Conservation (phyloP, 2,888 invertebrate species). For the Trisateles emortualis region DNA sequence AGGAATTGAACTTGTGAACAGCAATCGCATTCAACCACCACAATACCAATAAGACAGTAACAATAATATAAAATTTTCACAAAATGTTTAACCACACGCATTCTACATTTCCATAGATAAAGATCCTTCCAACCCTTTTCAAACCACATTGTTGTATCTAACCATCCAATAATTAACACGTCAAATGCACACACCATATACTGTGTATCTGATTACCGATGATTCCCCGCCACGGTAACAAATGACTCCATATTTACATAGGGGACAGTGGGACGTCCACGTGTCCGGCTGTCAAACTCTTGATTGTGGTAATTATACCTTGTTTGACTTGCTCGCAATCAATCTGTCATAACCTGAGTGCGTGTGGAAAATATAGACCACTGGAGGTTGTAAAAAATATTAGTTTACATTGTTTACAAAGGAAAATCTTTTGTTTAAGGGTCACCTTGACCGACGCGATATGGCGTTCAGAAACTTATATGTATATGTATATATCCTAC, state of each 20-base stretch:
- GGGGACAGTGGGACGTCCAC: conserved; percentile 39
- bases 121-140: neutral
- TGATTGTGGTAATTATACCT: conserved; percentile 59
- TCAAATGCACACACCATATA: conserved; percentile 31
- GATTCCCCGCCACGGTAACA: conserved; percentile 27
- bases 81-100: too few relatives aligned
- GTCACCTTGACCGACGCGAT: too few relatives aligned
- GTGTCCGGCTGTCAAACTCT: conserved; percentile 50
- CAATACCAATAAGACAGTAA: too few relatives aligned
- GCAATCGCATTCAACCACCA: too few relatives aligned
- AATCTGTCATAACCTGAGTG: conserved; percentile 8
- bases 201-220: conserved; percentile 36
- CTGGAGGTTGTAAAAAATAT: too few relatives aligned
- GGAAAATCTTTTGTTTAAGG: too few relatives aligned
- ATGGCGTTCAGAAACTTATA: too few relatives aligned
- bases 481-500: too few relatives aligned
- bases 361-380: conserved; percentile 1
- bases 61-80: too few relatives aligned
- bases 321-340: conserved; percentile 50
- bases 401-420: too few relatives aligned
- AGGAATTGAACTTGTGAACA: too few relatives aligned
- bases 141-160: conserved; percentile 2
- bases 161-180: conserved; percentile 25
- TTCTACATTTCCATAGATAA: neutral
- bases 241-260: conserved; percentile 40